Evolutionary conservation across 2,113 vertebrate genomes (phyloP).

Genomic region (Pampusana beccarii): DNA sequence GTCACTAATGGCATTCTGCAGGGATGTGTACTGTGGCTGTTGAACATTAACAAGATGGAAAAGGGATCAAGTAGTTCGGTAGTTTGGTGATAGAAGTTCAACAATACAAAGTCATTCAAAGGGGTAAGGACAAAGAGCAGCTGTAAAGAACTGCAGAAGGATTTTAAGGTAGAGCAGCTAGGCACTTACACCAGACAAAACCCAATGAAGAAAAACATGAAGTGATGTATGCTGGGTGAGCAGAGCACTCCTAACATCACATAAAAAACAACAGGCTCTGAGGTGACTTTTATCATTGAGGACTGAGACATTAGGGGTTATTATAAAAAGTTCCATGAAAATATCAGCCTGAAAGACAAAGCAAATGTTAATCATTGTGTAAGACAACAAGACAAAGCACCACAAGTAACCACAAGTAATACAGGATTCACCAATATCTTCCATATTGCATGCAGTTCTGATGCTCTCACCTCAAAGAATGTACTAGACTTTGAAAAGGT

Average conservation of each 20-base stretch:
- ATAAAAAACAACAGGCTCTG: not conserved
- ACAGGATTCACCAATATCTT: not conserved
- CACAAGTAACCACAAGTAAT: not conserved
- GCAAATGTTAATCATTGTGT: not conserved
- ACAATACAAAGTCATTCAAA: not conserved
- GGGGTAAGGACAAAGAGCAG: not conserved
- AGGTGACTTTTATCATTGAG: not conserved
- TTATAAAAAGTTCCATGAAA: not conserved
- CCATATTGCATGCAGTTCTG: not conserved
- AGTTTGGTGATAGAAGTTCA: not conserved
- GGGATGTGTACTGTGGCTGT: not conserved
- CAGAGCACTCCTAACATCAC: not conserved
- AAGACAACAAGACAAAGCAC: not conserved
- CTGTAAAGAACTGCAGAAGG: not conserved
- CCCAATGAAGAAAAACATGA: not conserved
- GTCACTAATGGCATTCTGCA: not conserved
- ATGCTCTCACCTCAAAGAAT: not conserved
- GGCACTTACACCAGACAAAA: not conserved
- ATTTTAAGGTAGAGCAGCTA: not conserved
- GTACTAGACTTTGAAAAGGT: not conserved
- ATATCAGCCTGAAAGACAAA: not conserved
- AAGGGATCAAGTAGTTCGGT: not conserved
- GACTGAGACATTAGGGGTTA: not conserved
- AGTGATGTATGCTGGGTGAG: accelerated
- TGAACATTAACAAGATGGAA: not conserved